phyloP scores from a whole-genome alignment of 2,113 vertebrate genomes.

The Nerophis ophidion region DNA sequence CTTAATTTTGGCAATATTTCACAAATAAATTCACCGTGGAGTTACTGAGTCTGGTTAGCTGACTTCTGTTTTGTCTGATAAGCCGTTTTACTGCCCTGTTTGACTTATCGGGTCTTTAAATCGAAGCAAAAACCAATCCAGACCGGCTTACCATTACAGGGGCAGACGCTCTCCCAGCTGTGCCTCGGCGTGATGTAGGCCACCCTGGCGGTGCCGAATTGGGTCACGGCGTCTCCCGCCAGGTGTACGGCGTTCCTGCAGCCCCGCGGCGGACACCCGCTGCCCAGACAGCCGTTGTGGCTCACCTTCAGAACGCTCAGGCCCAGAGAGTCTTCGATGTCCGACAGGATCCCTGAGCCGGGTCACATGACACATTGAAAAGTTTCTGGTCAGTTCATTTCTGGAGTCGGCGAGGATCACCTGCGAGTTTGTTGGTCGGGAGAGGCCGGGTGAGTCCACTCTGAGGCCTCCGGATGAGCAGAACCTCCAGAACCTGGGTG shows the following conservation, averaged over 20 bases:
- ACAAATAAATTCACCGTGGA: too few relatives aligned
- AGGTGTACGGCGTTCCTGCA: constrained; percentile 82
- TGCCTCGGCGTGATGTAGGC: constrained; percentile 86
- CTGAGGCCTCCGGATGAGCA: constrained; percentile 72
- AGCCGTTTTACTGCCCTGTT: too few relatives aligned
- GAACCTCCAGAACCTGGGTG: constrained; percentile 71
- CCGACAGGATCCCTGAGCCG: constrained; percentile 53
- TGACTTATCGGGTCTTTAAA: too few relatives aligned
- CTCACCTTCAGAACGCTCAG: constrained; percentile 75
- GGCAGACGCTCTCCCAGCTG: constrained; percentile 80
- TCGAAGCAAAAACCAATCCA: constrained; percentile 4
- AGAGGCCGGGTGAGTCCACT: constrained; percentile 52
- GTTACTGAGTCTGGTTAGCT: too few relatives aligned
- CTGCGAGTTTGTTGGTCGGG: constrained; percentile 65
- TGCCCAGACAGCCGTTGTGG: constrained; percentile 76
- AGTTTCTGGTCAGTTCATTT: too few relatives aligned
- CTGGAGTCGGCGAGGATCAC: constrained; percentile 17
- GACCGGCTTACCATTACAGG: constrained; percentile 90
- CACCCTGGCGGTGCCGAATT: constrained; percentile 83
- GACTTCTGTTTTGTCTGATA: too few relatives aligned
- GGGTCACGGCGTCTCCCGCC: constrained; percentile 68
- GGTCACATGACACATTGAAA: too few relatives aligned
- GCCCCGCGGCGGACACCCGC: constrained; percentile 72
- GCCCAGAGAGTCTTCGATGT: constrained; percentile 76
- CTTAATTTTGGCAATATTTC: too few relatives aligned